Evolutionary conservation across 2,113 vertebrate species (phyloP).

Genomic region (Otocyon megalotis): DNA sequence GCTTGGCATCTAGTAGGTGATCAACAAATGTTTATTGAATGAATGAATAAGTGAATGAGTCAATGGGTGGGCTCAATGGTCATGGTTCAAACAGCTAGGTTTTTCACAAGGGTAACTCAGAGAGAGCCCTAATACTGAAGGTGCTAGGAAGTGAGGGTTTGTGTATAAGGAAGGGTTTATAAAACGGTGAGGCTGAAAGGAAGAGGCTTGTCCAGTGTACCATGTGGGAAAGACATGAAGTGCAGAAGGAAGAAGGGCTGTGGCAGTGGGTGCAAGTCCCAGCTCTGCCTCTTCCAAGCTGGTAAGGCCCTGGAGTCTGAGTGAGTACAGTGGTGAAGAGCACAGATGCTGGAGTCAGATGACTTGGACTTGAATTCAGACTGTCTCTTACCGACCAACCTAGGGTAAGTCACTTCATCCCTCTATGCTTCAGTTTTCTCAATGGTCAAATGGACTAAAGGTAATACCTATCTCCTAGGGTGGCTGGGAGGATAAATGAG

Average conservation of each 20-base stretch:
- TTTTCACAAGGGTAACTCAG: background rate
- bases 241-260: background rate
- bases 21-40: background rate
- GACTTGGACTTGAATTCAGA: background rate
- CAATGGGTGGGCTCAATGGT: background rate
- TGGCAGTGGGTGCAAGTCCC: background rate
- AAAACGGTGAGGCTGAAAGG: background rate
- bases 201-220: background rate
- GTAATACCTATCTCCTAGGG: background rate
- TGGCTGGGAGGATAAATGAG: background rate
- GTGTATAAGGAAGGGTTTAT: background rate
- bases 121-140: background rate
- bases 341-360: too few species aligned
- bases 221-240: background rate
- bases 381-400: background rate
- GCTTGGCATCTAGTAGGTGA: background rate
- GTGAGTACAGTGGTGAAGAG: background rate
- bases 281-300: background rate
- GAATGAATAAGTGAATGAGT: background rate
- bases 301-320: background rate
- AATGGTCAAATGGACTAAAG: background rate
- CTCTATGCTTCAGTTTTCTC: background rate
- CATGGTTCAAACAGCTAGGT: background rate
- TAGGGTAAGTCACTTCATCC: background rate
- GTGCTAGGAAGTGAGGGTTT: background rate